Evolutionary conservation across 2,888 invertebrate genomes (phyloP).

Genomic region (Malacosoma neustria): DNA sequence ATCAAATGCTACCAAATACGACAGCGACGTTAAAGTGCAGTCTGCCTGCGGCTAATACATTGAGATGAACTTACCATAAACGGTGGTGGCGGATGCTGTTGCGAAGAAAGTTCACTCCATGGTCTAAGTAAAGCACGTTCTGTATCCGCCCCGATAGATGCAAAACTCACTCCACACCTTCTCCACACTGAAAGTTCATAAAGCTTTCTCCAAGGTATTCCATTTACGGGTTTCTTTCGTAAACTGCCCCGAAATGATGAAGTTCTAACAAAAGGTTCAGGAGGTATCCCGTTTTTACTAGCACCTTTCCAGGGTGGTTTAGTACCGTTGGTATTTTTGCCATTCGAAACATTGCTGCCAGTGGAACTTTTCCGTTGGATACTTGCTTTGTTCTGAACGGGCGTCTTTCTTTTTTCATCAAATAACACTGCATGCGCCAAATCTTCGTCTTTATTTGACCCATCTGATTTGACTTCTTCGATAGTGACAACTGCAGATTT

Average conservation of each 20-base stretch:
- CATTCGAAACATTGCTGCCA: conserved; percentile 37
- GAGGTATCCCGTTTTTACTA: conserved; percentile 41
- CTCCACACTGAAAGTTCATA: conserved; percentile 73
- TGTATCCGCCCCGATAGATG: conserved; percentile 49
- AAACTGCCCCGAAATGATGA: conserved; percentile 60
- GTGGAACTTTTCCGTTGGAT: conserved; percentile 45
- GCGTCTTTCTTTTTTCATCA: conserved; percentile 52
- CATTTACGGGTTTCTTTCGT: conserved; percentile 52
- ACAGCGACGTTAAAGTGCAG: conserved; percentile 43
- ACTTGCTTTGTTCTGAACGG: conserved; percentile 31
- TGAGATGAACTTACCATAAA: conserved; percentile 52
- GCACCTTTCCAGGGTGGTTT: conserved; percentile 67
- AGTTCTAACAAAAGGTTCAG: conserved; percentile 48
- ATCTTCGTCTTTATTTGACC: conserved; percentile 52
- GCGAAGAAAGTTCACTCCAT: conserved; percentile 53
- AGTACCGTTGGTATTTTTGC: conserved; percentile 39
- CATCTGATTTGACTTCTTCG: conserved; percentile 63
- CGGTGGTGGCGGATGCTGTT: conserved; percentile 36
- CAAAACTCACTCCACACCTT: conserved; percentile 66
- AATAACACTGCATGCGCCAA: conserved; percentile 44
- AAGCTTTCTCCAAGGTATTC: conserved; percentile 70
- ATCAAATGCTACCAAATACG: conserved; percentile 49
- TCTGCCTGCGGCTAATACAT: conserved; percentile 33
- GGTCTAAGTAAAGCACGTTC: conserved; percentile 56
- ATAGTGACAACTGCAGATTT: conserved; percentile 65